phyloP scores from a whole-genome alignment of 2,888 invertebrate species.

The Nasonia oneida region DNA sequence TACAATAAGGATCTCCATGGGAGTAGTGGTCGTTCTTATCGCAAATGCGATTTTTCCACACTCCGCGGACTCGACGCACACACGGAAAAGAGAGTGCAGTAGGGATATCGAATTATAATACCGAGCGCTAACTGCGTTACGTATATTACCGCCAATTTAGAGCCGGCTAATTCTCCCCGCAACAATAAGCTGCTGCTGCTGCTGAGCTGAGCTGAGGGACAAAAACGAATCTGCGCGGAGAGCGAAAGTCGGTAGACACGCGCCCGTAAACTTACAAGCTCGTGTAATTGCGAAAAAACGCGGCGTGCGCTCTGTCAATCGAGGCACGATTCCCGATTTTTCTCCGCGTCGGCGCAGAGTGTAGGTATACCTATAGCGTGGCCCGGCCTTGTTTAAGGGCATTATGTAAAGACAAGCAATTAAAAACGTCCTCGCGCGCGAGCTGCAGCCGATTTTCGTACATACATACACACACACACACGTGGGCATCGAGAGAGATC shows the following conservation, averaged over 20 bases:
- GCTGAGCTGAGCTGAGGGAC: background rate
- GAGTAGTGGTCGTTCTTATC: background rate
- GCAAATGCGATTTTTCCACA: background rate
- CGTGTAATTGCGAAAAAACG: conserved; percentile 24
- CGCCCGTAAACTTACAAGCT: conserved; percentile 10
- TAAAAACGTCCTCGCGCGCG: conserved; percentile 51
- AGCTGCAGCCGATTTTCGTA: background rate
- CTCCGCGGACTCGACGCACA: background rate
- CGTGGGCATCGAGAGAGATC: background rate
- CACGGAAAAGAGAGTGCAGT: too few species aligned
- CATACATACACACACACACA: background rate
- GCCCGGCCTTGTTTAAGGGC: conserved; percentile 34
- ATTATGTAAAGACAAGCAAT: conserved; percentile 60
- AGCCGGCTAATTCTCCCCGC: background rate
- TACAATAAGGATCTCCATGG: background rate
- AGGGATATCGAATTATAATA: too few species aligned
- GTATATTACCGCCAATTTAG: background rate
- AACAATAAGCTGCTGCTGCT: background rate
- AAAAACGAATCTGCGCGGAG: background rate
- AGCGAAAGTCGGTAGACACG: conserved; percentile 14
- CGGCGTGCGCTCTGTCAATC: conserved; percentile 27
- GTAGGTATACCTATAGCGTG: background rate
- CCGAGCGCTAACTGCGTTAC: background rate
- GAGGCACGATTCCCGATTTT: conserved; percentile 30
- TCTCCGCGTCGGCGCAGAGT: background rate